Evolutionary conservation across 2,113 vertebrate species (phyloP), one percentile per base, ranked within the genome.

Genomic region (Caranx melampygus): DNA sequence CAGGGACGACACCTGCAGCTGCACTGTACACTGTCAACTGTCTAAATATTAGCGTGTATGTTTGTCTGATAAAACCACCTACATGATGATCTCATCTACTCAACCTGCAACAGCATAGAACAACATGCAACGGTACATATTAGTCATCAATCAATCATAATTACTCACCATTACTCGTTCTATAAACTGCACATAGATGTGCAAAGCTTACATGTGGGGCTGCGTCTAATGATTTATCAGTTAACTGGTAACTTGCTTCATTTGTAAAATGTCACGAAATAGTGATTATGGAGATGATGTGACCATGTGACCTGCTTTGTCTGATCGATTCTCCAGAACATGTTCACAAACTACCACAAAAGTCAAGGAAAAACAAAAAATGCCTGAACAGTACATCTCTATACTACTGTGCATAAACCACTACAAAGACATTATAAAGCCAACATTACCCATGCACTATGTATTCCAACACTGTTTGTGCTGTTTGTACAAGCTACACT

Each of bases 1-100:
- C 57, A 44, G 49, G 6, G 61, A 42, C 42, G 49, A 42, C 47
- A 85, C 44, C 69, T 79, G 71, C 49, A 66, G 35, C 58, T 64
- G 26, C 2, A 7, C 2, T 31, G 20, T 16, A 2, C 1, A 20
- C 26, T 14, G 26, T 11, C 6, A 20, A 21, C 4, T 15, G 15
- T 54, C 34, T 37, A 9, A 63, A 72, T 63, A 47, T 64, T 15
- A 59, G 0, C 0, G 1, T 45, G 35, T 2, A 14, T 31, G 12
- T 31, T 59, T 33, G 15, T 49, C 13, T n/a, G 20, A 10, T 51
- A 26, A 62, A 58, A 44, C 3, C 0, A 4, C 20, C 8, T 20
- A 44, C 31, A 45, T 35, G 11, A 18, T 33, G 15, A 8, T 63
- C 4, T 18, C 18, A 47, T 70, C 0, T 4, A 35, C 47, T 20